These are phyloP conservation scores for cattle (Bos taurus) DNA, from an alignment of 2,113 vertebrate species.

Conservation along the genomic window DNA sequence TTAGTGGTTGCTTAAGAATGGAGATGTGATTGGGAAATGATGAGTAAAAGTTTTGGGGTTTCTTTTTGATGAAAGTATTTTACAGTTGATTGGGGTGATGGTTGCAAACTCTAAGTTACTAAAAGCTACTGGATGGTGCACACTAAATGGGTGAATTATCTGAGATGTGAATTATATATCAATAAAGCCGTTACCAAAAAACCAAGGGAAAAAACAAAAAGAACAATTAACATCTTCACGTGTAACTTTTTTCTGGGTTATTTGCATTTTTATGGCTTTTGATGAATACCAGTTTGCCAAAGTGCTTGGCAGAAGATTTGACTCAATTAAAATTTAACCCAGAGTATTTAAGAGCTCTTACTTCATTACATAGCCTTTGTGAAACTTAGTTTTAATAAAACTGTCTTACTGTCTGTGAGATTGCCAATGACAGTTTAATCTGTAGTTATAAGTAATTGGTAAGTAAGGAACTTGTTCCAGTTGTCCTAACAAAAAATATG, in stretches of 20 bases:
- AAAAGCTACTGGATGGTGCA: background rate
- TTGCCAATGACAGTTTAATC: constrained; percentile 15
- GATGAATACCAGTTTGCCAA: background rate
- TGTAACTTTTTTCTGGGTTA: background rate
- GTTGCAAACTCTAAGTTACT: background rate
- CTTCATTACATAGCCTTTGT: constrained; percentile 18
- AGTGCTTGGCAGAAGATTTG: background rate
- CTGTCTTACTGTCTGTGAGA: background rate
- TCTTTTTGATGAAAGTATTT: constrained; percentile 9
- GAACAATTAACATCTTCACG: background rate
- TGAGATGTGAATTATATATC: background rate
- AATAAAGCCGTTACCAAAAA: background rate
- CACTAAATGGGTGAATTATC: background rate
- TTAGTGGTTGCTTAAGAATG: background rate
- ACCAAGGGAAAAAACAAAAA: background rate
- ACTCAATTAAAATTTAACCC: constrained; percentile 21
- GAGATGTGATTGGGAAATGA: background rate
- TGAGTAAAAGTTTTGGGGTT: background rate
- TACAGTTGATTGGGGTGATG: background rate
- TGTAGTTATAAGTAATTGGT: constrained; percentile 7
- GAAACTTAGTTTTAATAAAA: constrained; percentile 31
- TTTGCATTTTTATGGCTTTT: constrained; percentile 11
- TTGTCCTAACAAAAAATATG: constrained; percentile 7
- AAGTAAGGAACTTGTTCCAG: background rate
- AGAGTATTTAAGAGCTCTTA: constrained; percentile 3